Base-by-base conservation (phyloP, 2,797 vertebrate species). In the Austrolebias charrua region DNA sequence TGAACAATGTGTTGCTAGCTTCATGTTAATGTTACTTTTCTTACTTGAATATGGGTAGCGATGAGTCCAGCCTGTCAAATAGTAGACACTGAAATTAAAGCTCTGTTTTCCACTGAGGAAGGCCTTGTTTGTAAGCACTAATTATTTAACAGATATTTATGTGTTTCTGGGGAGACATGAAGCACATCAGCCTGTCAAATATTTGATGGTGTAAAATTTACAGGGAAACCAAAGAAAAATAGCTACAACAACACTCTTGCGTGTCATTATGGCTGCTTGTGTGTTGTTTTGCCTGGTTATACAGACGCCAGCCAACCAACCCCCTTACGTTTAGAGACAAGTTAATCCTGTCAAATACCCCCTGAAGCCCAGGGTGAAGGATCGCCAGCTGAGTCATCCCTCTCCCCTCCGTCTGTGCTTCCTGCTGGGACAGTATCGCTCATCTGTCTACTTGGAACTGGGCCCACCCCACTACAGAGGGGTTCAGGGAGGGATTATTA, bases 401-500 rank as follows among this genome's bases (percentile, higher is more conserved):
- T 75, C 73, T 66, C 56, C 67, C 57, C 18, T 3, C 49, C 50
- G 61, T 63, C 50, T 55, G 53, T 20, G 46, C 60, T 50, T 43
- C 70, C 55, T 16, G 60, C 79, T 74, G 73, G 69, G 74, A 74
- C 64, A 45, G 65, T 50, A 69, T 57, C 54, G 20, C 75, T 83
- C 82, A 86, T 90, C 84, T 61, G 85, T 88, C 85, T 88, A 84
- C 63, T 57, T 80, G 89, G 82, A 73, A 1, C 64, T 55, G 61
- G 44, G 81, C 80, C 75, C 75, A n/a, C n/a, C n/a, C n/a, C n/a
- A 69, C 67, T 0, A 0, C 54, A 52, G 46, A 76, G 82, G 55
- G 68, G 70, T 52, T 59, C 31, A 43, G n/a, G 38, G 55, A n/a
- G 54, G 53, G 64, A 49, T 71, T 76, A 24, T 47, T 71, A 48